Evolutionary conservation across 1,140 invertebrate species (phyloP).

Genomic region (Scaptomyza montana): DNA sequence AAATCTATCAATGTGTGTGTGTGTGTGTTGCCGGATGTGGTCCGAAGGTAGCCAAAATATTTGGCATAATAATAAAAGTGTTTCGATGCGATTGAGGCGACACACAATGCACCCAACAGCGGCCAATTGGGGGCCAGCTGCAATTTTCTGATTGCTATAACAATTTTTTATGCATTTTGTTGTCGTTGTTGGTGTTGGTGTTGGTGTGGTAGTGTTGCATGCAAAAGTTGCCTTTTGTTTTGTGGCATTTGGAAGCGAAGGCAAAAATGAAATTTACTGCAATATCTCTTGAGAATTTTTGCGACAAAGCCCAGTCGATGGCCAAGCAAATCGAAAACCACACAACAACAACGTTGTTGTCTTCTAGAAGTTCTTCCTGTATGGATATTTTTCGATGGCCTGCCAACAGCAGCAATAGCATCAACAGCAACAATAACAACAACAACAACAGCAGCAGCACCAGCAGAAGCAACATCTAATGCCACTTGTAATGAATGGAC

Average conservation of each 20-base stretch:
- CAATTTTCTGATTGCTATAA: conserved; percentile 75
- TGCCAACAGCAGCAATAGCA: conserved; percentile 12
- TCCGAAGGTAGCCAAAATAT: conserved; percentile 58
- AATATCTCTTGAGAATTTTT: conserved; percentile 67
- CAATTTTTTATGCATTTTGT: conserved; percentile 44
- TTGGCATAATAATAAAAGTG: conserved; percentile 77
- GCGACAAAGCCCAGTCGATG: conserved; percentile 39
- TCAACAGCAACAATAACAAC: too few species aligned
- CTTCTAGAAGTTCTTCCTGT: conserved; percentile 6
- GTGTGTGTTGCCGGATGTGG: neutral
- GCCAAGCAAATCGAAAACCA: conserved; percentile 42
- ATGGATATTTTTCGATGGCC: conserved; percentile 24
- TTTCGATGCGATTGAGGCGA: conserved; percentile 36
- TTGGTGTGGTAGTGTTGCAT: conserved; percentile 21
- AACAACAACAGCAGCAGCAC: neutral
- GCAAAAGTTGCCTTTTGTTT: conserved; percentile 68
- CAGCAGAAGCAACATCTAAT: conserved; percentile 34
- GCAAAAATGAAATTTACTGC: conserved; percentile 71
- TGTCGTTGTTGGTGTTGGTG: conserved; percentile 12
- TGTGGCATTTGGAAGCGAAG: conserved; percentile 41
- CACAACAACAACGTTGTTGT: conserved; percentile 14
- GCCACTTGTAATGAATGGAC: conserved; percentile 45
- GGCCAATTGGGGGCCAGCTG: conserved; percentile 32
- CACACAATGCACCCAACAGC: conserved; percentile 5
- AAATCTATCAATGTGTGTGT: conserved; percentile 57